Percentiles rank a stretch among this genome's conserved stretches.
Evolutionary conservation across 2,888 invertebrate species (phyloP).

Genomic region (Chironomus tentans): DNA sequence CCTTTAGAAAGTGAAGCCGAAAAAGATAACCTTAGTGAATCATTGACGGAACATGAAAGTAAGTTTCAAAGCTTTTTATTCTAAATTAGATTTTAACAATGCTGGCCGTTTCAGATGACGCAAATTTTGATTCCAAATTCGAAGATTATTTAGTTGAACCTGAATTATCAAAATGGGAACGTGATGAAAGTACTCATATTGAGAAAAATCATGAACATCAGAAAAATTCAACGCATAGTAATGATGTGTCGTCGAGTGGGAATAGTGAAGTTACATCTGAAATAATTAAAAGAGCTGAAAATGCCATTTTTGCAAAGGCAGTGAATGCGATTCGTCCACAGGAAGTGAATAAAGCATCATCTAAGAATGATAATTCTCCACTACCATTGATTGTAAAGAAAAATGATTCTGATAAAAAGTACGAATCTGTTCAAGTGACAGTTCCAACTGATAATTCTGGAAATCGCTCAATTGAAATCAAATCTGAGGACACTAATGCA

Average conservation of each 20-base stretch:
- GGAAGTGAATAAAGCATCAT: slow-evolving; percentile 60
- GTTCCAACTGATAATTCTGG: slow-evolving; percentile 44
- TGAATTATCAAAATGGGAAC: slow-evolving; percentile 83
- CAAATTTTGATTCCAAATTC: slow-evolving; percentile 29
- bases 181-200: slow-evolving; percentile 49
- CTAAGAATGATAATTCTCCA: neutral
- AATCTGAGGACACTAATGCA: slow-evolving; percentile 39
- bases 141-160: slow-evolving; percentile 45
- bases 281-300: slow-evolving; percentile 83
- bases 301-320: slow-evolving; percentile 83
- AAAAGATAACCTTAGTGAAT: neutral
- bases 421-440: slow-evolving; percentile 49
- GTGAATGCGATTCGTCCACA: slow-evolving; percentile 70
- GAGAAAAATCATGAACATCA: slow-evolving; percentile 36
- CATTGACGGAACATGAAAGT: neutral
- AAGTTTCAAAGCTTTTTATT: neutral
- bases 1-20: slow-evolving; percentile 31
- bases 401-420: slow-evolving; percentile 34
- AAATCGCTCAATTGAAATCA: slow-evolving; percentile 44
- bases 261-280: slow-evolving; percentile 66
- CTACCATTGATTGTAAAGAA: neutral
- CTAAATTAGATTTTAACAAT: neutral
- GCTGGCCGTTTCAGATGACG: neutral
- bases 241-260: slow-evolving; percentile 40
- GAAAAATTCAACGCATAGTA: slow-evolving; percentile 13